These are phyloP conservation scores for Dicranocentrus wangi DNA, from an alignment of 2,888 invertebrate genomes.

Conservation along the genomic window DNA sequence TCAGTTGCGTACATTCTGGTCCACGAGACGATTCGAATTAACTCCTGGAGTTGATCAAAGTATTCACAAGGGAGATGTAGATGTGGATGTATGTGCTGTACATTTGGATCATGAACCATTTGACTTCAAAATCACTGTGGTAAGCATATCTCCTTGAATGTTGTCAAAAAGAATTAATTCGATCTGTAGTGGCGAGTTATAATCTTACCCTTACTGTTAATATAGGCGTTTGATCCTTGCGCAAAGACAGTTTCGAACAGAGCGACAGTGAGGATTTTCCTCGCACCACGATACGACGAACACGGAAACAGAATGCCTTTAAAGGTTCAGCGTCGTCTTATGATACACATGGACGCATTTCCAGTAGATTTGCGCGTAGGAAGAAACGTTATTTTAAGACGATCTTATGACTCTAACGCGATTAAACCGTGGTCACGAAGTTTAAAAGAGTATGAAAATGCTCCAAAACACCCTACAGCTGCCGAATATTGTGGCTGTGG, in stretches of 20 bases:
- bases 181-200: too few species aligned
- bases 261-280: constrained; percentile 54
- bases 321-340: constrained; percentile 44
- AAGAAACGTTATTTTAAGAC: constrained; percentile 45
- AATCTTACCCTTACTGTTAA: not conserved
- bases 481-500: constrained; percentile 75
- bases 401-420: constrained; percentile 40
- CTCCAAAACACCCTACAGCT: constrained; percentile 9
- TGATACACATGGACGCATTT: constrained; percentile 63
- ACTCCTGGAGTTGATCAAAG: constrained; percentile 49
- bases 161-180: too few species aligned
- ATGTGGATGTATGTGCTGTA: constrained; percentile 55
- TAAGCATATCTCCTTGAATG: too few species aligned
- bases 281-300: constrained; percentile 53
- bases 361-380: constrained; percentile 47
- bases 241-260: constrained; percentile 30
- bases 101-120: constrained; percentile 66
- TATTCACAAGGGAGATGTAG: constrained; percentile 42
- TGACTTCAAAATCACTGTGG: constrained; percentile 53
- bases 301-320: constrained; percentile 42
- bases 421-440: constrained; percentile 35
- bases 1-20: constrained; percentile 56
- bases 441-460: constrained; percentile 9
- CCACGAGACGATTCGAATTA: constrained; percentile 33
- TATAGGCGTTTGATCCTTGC: constrained; percentile 46